Conservation (phyloP, 1,140 invertebrate species). For the Drosophila miranda region DNA sequence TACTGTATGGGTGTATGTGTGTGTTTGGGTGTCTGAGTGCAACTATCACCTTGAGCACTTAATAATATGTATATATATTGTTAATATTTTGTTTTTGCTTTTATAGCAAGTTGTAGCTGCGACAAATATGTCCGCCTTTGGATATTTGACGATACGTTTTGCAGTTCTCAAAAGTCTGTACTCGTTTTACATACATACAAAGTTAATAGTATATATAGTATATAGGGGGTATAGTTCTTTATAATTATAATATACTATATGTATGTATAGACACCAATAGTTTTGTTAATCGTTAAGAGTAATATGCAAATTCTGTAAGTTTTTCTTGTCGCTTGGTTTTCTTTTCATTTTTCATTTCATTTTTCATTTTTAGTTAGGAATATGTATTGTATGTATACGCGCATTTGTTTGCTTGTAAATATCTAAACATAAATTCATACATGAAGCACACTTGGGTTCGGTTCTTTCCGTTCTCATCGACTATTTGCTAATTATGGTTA, state of each 20-base stretch:
- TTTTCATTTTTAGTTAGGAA: conserved; percentile 40
- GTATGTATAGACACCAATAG: conserved; percentile 71
- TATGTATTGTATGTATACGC: conserved; percentile 41
- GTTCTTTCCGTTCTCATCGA: conserved; percentile 43
- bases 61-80: conserved; percentile 17
- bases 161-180: conserved; percentile 68
- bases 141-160: conserved; percentile 58
- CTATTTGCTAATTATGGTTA: conserved; percentile 52
- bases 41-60: conserved; percentile 54
- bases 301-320: conserved; percentile 60
- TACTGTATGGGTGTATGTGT: conserved; percentile 16
- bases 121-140: conserved; percentile 51
- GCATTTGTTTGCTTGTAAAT: conserved; percentile 63
- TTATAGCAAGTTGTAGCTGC: conserved; percentile 32
- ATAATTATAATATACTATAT: conserved; percentile 34
- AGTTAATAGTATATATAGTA: conserved; percentile 46
- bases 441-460: conserved; percentile 82
- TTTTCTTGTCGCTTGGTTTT: conserved; percentile 26
- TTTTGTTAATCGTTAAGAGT: conserved; percentile 67
- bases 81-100: conserved; percentile 29
- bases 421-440: conserved; percentile 80
- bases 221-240: conserved; percentile 41
- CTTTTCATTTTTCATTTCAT: background rate
- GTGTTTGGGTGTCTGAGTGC: conserved; percentile 1
- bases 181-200: conserved; percentile 51